Percentiles rank a stretch among this genome's conserved stretches.
Evolutionary conservation across 1,140 invertebrate genomes (phyloP).

Genomic region (Zaprionus vittiger): DNA sequence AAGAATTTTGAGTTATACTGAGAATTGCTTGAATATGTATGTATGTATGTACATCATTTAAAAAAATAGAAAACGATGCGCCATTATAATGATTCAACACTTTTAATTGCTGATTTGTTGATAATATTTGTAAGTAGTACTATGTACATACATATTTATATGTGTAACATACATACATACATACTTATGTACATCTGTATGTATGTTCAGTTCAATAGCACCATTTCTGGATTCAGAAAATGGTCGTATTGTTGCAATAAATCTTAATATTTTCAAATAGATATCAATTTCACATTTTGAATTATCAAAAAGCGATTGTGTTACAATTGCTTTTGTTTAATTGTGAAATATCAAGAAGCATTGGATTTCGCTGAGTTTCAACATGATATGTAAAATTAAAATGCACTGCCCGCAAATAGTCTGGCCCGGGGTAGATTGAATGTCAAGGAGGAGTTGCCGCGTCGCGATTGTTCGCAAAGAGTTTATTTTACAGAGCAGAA

Average conservation of each 20-base stretch:
- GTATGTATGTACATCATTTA: neutral
- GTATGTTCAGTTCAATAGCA: neutral
- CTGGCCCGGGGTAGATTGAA: no score
- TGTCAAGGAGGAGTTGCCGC: no score
- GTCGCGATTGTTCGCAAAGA: no score
- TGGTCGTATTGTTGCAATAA: neutral
- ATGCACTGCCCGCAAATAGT: conserved; percentile 39
- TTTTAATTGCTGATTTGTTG: conserved; percentile 26
- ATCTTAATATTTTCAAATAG: no score
- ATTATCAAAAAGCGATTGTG: neutral
- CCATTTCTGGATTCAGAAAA: neutral
- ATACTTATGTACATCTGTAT: neutral
- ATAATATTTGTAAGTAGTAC: neutral
- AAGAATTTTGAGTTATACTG: conserved; percentile 6
- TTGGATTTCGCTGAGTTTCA: conserved; percentile 76
- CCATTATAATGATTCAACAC: conserved; percentile 54
- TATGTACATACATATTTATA: neutral
- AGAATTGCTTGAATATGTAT: neutral
- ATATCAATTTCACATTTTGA: neutral
- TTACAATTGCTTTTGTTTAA: neutral
- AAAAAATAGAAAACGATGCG: conserved; percentile 26
- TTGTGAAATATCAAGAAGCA: conserved; percentile 23
- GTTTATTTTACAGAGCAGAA: no score
- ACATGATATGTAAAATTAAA: conserved; percentile 48
- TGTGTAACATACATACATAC: no score